Base-by-base conservation (phyloP, 2,888 invertebrate species). In the Neria commutata region DNA sequence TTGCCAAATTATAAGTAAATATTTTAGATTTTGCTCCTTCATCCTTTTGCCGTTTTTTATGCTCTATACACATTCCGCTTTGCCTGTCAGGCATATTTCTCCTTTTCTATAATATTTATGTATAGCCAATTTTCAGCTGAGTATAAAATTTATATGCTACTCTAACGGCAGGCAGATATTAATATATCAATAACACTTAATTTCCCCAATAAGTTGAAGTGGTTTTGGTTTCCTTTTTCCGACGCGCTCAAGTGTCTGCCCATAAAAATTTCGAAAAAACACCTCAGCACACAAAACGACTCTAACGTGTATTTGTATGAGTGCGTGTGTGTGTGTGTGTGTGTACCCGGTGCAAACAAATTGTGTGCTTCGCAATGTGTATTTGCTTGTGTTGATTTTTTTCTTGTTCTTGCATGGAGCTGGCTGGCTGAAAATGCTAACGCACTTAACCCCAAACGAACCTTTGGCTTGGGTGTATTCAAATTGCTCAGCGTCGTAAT, bases 401-500 rank as follows among this genome's bases (percentile, higher is more conserved):
- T 21, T 21, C 14, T 58, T 48, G 46, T 50, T 55, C 23, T 45
- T 56, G 54, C 54, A 52, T 63, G 64, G 67, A 60, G n/a, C n/a
- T n/a, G n/a, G n/a, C n/a, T n/a, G n/a, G n/a, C n/a, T n/a, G n/a
- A 5, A 37, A 37, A 42, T 49, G 33, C 29, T 29, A 37, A 37
- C 33, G 51, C 56, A 50, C 45, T 56, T 56, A 50, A 56, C 56
- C 51, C 29, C 21, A 51, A 56, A 49, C 49, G 56, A 57, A 45
- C 65, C 60, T 67, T 56, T 19, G 55, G 45, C 26, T 26, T 46
- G 51, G 60, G 56, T 59, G 63, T 63, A 67, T 68, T 67, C 56
- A 70, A 70, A 70, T 70, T 66, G 57, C 61, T 53, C 48, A 6
- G 37, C 42, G n/a, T n/a, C n/a, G n/a, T n/a, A n/a, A n/a, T 37